phyloP scores from a whole-genome alignment of 2,888 invertebrate species.

The Copidosoma aretas region DNA sequence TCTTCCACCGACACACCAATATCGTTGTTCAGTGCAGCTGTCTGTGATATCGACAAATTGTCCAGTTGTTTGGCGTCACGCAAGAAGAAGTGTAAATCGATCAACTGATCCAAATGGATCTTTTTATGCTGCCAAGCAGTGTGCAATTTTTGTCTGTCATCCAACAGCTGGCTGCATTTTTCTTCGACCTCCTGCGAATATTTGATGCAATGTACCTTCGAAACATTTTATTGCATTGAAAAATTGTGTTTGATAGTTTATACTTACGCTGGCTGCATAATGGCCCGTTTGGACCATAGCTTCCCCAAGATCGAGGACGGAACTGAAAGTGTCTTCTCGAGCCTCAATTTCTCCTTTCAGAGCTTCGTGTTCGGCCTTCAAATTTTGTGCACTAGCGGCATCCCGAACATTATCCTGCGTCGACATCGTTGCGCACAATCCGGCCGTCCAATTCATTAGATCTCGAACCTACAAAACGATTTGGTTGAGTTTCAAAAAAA shows the following conservation, averaged over 20 bases:
- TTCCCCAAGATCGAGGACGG: constrained; percentile 77
- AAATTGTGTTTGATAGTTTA: neutral
- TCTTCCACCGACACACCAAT: constrained; percentile 84
- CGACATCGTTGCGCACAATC: constrained; percentile 77
- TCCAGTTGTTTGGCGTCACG: constrained; percentile 93
- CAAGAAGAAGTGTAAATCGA: constrained; percentile 92
- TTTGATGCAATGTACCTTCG: neutral
- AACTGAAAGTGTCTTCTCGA: constrained; percentile 79
- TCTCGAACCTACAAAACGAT: constrained; percentile 73
- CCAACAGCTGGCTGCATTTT: constrained; percentile 77
- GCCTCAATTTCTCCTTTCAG: constrained; percentile 88
- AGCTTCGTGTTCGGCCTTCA: constrained; percentile 83
- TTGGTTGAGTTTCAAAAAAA: neutral
- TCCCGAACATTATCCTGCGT: constrained; percentile 84
- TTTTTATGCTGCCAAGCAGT: constrained; percentile 89
- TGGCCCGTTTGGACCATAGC: constrained; percentile 86
- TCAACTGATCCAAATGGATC: constrained; percentile 86
- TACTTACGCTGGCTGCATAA: constrained; percentile 72
- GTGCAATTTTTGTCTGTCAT: constrained; percentile 80
- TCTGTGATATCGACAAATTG: constrained; percentile 86
- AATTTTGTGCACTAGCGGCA: constrained; percentile 80
- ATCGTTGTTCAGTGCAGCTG: constrained; percentile 76
- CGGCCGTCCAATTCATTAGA: constrained; percentile 86
- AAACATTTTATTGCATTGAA: neutral
- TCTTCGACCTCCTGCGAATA: constrained; percentile 76